A percentile compares a stretch with the other conserved stretches of the same genome.
phyloP scores from a whole-genome alignment of 1,140 invertebrate genomes.

The Cyclargus thomasi region DNA sequence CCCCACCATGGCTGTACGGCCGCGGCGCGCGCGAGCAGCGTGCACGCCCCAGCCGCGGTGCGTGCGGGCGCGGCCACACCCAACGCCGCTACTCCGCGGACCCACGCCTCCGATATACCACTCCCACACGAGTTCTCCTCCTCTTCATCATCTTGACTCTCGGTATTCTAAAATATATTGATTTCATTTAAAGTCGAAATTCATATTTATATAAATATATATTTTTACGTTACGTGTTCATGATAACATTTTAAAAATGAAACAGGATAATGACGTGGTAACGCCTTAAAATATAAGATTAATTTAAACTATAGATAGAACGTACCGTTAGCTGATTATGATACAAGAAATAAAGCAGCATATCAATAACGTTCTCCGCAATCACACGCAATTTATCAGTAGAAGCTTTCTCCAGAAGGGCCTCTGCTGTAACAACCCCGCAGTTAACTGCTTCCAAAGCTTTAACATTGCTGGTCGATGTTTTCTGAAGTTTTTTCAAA shows the following conservation, averaged over 20 bases:
- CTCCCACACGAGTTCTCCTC: neutral
- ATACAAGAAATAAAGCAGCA: slow-evolving; percentile 82
- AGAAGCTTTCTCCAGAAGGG: slow-evolving; percentile 77
- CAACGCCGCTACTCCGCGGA: slow-evolving; percentile 16
- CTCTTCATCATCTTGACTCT: neutral
- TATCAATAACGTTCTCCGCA: slow-evolving; percentile 86
- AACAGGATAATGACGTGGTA: too few species aligned
- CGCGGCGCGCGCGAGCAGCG: slow-evolving; percentile 81
- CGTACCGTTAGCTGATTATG: slow-evolving; percentile 74
- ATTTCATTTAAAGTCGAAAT: neutral
- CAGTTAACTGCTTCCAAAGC: slow-evolving; percentile 45
- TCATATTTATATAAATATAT: too few species aligned
- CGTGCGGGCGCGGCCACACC: slow-evolving; percentile 54
- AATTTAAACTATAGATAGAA: slow-evolving; percentile 15
- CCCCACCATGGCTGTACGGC: slow-evolving; percentile 91
- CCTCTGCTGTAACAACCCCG: slow-evolving; percentile 53
- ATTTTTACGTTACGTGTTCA: too few species aligned
- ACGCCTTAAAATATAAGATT: too few species aligned
- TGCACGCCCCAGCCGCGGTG: slow-evolving; percentile 79
- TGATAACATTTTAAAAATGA: too few species aligned
- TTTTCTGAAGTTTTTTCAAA: slow-evolving; percentile 52
- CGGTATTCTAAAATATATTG: slow-evolving; percentile 1
- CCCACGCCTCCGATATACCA: slow-evolving; percentile 4
- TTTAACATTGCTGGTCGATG: slow-evolving; percentile 38
- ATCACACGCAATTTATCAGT: slow-evolving; percentile 88